Evolutionary conservation across 2,888 invertebrate genomes (phyloP).

Genomic region (Balanococcus diminutus): DNA sequence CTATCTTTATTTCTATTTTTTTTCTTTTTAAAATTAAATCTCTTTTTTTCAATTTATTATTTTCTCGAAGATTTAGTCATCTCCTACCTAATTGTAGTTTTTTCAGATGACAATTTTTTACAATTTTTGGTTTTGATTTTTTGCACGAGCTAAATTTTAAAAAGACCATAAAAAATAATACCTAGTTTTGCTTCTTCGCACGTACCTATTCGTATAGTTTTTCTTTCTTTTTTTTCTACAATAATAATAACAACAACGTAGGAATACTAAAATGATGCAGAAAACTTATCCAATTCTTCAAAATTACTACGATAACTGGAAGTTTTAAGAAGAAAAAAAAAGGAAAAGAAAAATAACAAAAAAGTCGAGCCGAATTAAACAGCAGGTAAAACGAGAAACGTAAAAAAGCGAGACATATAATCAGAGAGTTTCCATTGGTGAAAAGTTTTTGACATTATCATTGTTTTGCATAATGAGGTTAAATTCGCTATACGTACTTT

Average conservation of each 20-base stretch:
- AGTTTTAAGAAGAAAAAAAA: neutral
- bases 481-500: slow-evolving; percentile 16
- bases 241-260: neutral
- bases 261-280: neutral
- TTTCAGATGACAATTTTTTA: too few species aligned
- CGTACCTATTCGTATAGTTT: neutral
- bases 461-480: slow-evolving; percentile 39
- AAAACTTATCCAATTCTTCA: slow-evolving; percentile 15
- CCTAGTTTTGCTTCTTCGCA: neutral
- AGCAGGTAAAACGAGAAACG: slow-evolving; percentile 34
- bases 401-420: slow-evolving; percentile 15
- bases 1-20: too few species aligned
- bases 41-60: too few species aligned
- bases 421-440: slow-evolving; percentile 9
- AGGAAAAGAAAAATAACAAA: neutral
- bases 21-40: too few species aligned
- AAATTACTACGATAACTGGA: neutral
- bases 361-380: slow-evolving; percentile 20
- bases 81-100: too few species aligned
- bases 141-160: too few species aligned
- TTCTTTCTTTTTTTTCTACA: neutral
- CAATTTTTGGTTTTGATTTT: too few species aligned
- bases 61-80: too few species aligned
- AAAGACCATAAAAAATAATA: too few species aligned
- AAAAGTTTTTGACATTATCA: slow-evolving; percentile 21